Evolutionary conservation across 1,140 invertebrate species (phyloP).

Genomic region (Psix sp.): DNA sequence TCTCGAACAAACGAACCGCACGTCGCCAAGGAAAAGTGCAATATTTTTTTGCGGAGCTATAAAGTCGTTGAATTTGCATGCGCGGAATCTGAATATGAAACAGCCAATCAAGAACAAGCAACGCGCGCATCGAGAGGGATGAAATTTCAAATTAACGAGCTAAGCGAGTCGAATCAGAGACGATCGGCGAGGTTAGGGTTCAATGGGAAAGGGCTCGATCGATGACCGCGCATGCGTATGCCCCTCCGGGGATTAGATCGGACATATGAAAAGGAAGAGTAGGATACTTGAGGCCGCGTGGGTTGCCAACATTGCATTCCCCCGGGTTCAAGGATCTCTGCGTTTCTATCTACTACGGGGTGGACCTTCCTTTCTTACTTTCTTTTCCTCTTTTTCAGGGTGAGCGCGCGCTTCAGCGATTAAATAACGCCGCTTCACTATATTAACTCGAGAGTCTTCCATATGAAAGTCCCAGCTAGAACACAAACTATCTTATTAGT

Average conservation of each 20-base stretch:
- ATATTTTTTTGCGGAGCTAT: slow-evolving; percentile 3
- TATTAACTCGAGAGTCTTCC: too few species aligned
- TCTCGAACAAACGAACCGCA: too few species aligned
- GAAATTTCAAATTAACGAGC: slow-evolving; percentile 58
- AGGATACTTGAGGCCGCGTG: slow-evolving; percentile 68
- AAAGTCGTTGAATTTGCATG: slow-evolving; percentile 17
- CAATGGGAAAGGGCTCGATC: slow-evolving; percentile 58
- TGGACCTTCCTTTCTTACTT: slow-evolving; percentile 32
- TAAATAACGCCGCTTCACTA: background rate
- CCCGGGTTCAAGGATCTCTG: slow-evolving; percentile 74
- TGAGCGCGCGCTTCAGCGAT: slow-evolving; percentile 32
- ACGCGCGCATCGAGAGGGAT: slow-evolving; percentile 44
- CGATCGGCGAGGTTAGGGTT: slow-evolving; percentile 51
- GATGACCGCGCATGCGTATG: slow-evolving; percentile 57
- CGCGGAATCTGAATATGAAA: slow-evolving; percentile 29
- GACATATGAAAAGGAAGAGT: slow-evolving; percentile 65
- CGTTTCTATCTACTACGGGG: slow-evolving; percentile 56
- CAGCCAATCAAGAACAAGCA: slow-evolving; percentile 14
- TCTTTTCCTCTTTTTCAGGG: slow-evolving; percentile 45
- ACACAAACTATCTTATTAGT: too few species aligned
- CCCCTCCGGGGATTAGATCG: slow-evolving; percentile 69
- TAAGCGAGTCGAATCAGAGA: slow-evolving; percentile 52
- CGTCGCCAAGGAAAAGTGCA: too few species aligned
- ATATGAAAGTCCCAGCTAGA: too few species aligned
- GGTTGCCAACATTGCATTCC: slow-evolving; percentile 72